Evolutionary conservation across 53 echinoderm and acorn worm species (phyloP), one percentile per base, ranked within the genome.

Genomic region (Patiria pectinifera): DNA sequence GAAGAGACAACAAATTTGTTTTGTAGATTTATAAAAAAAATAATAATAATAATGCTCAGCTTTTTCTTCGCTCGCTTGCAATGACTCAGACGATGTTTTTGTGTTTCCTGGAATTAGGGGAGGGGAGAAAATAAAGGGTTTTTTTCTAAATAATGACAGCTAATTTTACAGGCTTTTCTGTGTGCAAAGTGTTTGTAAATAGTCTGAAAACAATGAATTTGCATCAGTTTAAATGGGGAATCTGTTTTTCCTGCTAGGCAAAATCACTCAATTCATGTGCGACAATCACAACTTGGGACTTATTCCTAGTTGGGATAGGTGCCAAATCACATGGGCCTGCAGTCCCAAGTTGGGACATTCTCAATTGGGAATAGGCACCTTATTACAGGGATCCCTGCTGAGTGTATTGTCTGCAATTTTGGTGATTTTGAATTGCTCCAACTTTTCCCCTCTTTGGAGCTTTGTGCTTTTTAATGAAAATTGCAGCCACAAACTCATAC

Each of bases 1-100:
- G 61, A 79, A 18, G 79, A 89, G 48, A 62, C 46, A 62, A 35
- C 35, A 35, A 35, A 0, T 62, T 53, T 66, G 79, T 89, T 87
- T 76, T 59, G 78, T 87, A 87, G 87, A 87, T 78, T 87, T 87
- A 77, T 87, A 53, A 87, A 75, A 66, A 18, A 66, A 66, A 15
- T 3, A 66, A 3, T 22, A 6, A n/a, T 10, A 74, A 23, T 19
- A 79, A 79, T n/a, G 80, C n/a, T 80, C 60, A 24, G 47, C 48
- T 66, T 69, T 69, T 81, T 47, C 63, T 23, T 61, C 62, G 43
- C 18, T 61, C 70, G 80, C 80, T 71, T 72, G 86, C 48, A 53
- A 80, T 70, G 24, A 80, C 45, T 62, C 14, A 16, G 63, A n/a
- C 26, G 13, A 22, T 90, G 81, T 81, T 23, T 81, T 90, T 80